Conservation (phyloP, 1,140 invertebrate genomes). For the Spodoptera litura region DNA sequence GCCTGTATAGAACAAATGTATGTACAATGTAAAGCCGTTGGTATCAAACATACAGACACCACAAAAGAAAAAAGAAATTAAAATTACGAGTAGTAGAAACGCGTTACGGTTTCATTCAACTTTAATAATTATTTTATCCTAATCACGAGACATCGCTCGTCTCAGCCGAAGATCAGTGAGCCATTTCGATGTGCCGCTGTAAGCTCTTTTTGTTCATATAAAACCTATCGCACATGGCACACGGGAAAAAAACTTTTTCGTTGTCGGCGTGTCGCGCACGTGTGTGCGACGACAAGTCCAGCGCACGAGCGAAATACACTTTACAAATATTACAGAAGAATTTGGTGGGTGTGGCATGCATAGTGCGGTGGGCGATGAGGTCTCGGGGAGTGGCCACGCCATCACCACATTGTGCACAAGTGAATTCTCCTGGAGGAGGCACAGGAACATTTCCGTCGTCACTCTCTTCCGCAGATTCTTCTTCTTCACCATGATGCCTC, state of each 20-base stretch:
- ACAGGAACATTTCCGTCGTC: slow-evolving; percentile 61
- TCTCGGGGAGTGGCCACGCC: slow-evolving; percentile 81
- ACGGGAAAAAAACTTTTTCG: slow-evolving; percentile 83
- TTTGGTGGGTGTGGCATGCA: slow-evolving; percentile 80
- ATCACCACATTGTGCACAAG: slow-evolving; percentile 82
- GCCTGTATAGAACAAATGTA: slow-evolving; percentile 26
- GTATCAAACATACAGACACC: slow-evolving; percentile 10
- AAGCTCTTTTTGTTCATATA: slow-evolving; percentile 86
- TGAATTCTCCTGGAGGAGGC: slow-evolving; percentile 70
- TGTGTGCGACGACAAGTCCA: slow-evolving; percentile 87
- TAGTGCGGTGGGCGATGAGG: slow-evolving; percentile 80
- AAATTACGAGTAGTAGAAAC: slow-evolving; percentile 28
- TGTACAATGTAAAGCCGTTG: slow-evolving; percentile 33
- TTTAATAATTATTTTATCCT: slow-evolving; percentile 34
- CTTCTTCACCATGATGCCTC: slow-evolving; percentile 73
- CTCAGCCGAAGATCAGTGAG: slow-evolving; percentile 69
- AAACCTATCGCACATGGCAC: slow-evolving; percentile 84
- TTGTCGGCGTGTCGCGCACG: slow-evolving; percentile 84
- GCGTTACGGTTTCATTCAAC: slow-evolving; percentile 26
- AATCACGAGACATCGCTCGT: not conserved
- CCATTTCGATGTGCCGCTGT: slow-evolving; percentile 83
- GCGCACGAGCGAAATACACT: slow-evolving; percentile 85
- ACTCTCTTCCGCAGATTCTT: slow-evolving; percentile 74
- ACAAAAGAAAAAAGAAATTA: slow-evolving; percentile 29
- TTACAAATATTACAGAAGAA: slow-evolving; percentile 87